Evolutionary conservation across 2,888 invertebrate genomes (phyloP), one percentile per base, ranked within the genome.

Genomic region (Hyalella azteca): DNA sequence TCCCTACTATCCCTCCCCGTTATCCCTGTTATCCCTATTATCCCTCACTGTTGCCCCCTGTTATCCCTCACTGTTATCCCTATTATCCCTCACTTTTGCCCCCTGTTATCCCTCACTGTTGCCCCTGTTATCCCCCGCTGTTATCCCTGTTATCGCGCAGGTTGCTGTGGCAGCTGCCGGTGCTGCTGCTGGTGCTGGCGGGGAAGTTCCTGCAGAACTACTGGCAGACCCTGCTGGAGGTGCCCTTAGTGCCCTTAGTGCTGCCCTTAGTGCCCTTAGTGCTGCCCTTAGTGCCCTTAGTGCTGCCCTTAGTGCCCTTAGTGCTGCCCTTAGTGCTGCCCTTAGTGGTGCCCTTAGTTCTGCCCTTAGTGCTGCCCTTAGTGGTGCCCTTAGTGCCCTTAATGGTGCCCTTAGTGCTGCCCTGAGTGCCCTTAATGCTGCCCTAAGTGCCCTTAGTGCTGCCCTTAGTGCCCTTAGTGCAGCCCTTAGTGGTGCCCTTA

Each of bases 151-250:
- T n/a, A n/a, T n/a, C n/a, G 22, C 26, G 15, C 59, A 59, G 73
- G 41, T 22, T 73, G 73, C 41, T 73, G 40, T 73, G 73, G 73
- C 73, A 73, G 41, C 5, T 73, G n/a, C 73, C 73, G 39, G 73
- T 73, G 39, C 73, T 73, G 39, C 22, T 39, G 29, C 41, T 73
- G 41, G 73, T 73, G 39, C 26, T 73, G 73, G 40, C 22, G 3
- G 15, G 73, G 22, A 73, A 73, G 41, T 73, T 41, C 41, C 73
- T 73, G 29, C 32, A 66, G 66, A 29, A 66, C 39, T 66, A 66
- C 39, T 26, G 32, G n/a, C n/a, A n/a, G 1, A 22, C 40, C 7
- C 1, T 73, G 73, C n/a, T 73, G 39, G 73, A 73, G 41, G 29
- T 54, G 59, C 5, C 29, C 1, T 22, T 15, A 15, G n/a, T 5